Evolutionary conservation across 2,113 vertebrate genomes (phyloP), one percentile per base, ranked within the genome.

Genomic region (Nothocercus nigrocapillus): DNA sequence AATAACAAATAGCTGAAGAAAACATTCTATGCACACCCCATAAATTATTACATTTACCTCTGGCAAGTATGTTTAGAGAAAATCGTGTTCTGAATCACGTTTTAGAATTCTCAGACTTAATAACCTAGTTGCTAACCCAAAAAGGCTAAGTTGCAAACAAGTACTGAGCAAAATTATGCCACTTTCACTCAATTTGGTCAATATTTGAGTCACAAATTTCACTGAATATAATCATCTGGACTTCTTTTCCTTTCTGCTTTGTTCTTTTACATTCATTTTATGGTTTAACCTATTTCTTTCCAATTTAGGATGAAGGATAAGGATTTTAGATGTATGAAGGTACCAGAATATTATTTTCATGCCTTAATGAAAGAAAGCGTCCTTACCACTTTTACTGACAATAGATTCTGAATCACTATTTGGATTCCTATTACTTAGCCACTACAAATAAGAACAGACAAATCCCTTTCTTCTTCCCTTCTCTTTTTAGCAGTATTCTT

Each of bases 21-120:
- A 96, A 94, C 74, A 87, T 86, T 97, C 94, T 93, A 70, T 90
- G 81, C 84, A 89, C 93, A 96, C 78, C 93, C 89, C 88, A 94
- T 96, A 97, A 95, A 96, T 95, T 93, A 96, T 96, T 93, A 95
- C 88, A 87, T 96, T 96, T 97, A 96, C 88, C 93, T 90, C 88
- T 96, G 94, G 86, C 94, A 93, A 94, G 85, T 90, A 81, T 75
- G 73, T 95, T 96, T 94, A 93, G 77, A 90, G 78, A 93, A 90
- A 95, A 92, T 86, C 69, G 45, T 96, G 93, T 88, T 79, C 77
- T 77, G 95, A 88, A 96, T 96, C 81, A 82, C 81, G 92, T 91
- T 90, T 90, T 76, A 38, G 70, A 76, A 24, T 49, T 38, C 47
- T 90, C 53, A 66, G 58, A 61, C 84, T 93, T 84, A 88, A 69